phyloP scores from a whole-genome alignment of 2,113 vertebrate genomes.

The Microcebus jonahi region DNA sequence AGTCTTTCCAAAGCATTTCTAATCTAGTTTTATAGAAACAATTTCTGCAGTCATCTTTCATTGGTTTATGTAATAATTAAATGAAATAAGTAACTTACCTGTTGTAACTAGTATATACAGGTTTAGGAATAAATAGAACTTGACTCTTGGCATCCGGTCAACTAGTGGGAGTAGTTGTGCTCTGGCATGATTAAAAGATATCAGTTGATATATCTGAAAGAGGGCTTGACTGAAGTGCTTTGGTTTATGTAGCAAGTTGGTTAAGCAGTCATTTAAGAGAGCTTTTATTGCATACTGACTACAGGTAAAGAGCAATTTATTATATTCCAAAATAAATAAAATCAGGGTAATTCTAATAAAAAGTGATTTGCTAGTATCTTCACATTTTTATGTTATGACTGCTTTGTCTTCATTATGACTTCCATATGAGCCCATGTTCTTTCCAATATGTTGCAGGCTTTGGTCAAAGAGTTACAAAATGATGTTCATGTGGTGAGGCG shows the following conservation, averaged over 20 bases:
- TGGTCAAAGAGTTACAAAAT: conserved; percentile 89
- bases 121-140: not conserved
- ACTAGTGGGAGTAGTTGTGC: not conserved
- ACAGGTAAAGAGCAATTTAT: conserved; percentile 3
- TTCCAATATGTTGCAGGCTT: conserved; percentile 83
- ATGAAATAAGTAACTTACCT: not conserved
- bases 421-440: conserved; percentile 49
- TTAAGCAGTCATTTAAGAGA: conserved; percentile 34
- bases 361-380: conserved; percentile 18
- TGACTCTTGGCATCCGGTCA: not conserved
- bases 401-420: conserved; percentile 60
- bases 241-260: conserved; percentile 3
- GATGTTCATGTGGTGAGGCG: conserved; percentile 87
- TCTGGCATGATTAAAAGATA: not conserved
- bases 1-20: conserved; percentile 16
- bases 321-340: conserved; percentile 56
- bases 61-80: conserved; percentile 26
- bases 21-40: conserved; percentile 24
- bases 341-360: conserved; percentile 35
- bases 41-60: not conserved
- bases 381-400: conserved; percentile 37
- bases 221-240: not conserved
- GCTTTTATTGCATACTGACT: not conserved
- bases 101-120: not conserved
- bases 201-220: not conserved